A percentile compares a stretch with the other conserved stretches of the same genome.
Evolutionary conservation across 35 echinoderm and acorn worm species (phyloP).

Genomic region (Eucidaris tribuloides): DNA sequence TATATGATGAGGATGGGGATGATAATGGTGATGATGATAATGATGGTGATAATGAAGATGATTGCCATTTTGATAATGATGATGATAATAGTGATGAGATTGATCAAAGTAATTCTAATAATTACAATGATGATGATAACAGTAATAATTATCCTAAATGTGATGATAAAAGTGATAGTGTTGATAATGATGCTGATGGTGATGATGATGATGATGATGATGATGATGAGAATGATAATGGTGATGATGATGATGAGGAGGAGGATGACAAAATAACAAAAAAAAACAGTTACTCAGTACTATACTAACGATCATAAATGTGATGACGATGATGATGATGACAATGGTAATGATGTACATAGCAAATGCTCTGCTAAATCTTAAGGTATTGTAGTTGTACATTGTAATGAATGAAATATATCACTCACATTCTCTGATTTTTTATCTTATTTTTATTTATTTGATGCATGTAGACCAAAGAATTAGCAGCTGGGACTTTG

Average conservation of each 20-base stretch:
- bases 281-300: background rate
- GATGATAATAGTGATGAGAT: background rate
- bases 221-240: background rate
- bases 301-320: background rate
- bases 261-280: no score
- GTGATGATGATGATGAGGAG: background rate
- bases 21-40: background rate
- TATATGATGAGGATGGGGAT: no score
- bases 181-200: background rate
- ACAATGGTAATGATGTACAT: background rate
- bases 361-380: no score
- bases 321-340: background rate
- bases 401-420: no score
- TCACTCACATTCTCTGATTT: background rate
- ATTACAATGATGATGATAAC: background rate
- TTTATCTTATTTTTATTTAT: background rate
- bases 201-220: background rate
- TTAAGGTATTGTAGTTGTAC: no score
- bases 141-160: background rate
- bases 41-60: background rate
- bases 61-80: background rate
- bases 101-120: background rate
- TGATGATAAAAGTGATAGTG: background rate
- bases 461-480: constrained; percentile 54
- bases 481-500: constrained; percentile 78